Evolutionary conservation across 1,140 invertebrate species (phyloP).

Genomic region (Penaeus indicus): DNA sequence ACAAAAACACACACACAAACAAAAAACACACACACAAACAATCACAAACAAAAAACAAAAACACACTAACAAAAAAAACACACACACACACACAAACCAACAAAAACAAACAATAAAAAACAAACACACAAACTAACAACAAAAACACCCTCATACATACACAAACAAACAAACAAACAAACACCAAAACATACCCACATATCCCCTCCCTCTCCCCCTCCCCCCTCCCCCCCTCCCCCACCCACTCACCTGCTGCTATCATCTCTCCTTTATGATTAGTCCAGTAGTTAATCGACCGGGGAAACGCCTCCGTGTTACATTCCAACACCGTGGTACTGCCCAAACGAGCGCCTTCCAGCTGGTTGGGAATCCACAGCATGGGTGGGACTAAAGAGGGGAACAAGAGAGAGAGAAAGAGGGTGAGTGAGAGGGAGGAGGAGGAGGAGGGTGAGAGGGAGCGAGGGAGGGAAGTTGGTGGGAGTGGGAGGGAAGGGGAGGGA

Average conservation of each 20-base stretch:
- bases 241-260: constrained; percentile 59
- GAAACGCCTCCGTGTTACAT: constrained; percentile 87
- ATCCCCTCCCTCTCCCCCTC: too few species aligned
- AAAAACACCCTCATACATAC: neutral
- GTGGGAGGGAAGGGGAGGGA: too few species aligned
- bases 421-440: neutral
- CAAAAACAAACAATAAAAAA: neutral
- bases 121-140: too few species aligned
- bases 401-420: neutral
- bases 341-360: constrained; percentile 63
- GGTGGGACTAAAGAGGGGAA: constrained; percentile 64
- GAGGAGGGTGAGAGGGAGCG: neutral
- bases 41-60: too few species aligned
- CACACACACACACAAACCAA: neutral
- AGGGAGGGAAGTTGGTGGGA: too few species aligned
- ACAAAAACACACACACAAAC: too few species aligned
- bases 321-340: constrained; percentile 71
- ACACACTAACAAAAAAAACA: neutral
- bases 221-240: neutral
- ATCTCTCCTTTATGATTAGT: constrained; percentile 68
- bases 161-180: neutral
- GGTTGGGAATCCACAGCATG: constrained; percentile 66
- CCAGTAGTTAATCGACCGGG: constrained; percentile 77
- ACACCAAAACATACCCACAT: too few species aligned
- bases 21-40: too few species aligned